These are phyloP conservation scores for Peucedramus taeniatus DNA, from an alignment of 2,113 vertebrate species.

Conservation along the genomic window DNA sequence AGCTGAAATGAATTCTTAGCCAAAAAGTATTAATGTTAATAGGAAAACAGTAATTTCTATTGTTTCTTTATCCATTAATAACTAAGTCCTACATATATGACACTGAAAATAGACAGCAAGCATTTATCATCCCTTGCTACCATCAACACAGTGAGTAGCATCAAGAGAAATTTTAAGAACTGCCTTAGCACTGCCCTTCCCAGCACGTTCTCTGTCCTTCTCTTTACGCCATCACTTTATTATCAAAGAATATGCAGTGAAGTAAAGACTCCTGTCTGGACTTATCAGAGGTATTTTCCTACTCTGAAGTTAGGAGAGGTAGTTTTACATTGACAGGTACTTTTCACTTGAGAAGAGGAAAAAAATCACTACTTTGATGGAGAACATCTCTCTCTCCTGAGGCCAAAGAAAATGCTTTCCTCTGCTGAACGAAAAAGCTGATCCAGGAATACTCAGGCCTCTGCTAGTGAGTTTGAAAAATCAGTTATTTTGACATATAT, in stretches of 20 bases:
- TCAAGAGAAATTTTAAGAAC: background rate
- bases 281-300: background rate
- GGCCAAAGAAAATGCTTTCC: background rate
- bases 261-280: background rate
- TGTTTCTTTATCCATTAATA: background rate
- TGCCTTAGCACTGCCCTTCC: background rate
- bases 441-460: background rate
- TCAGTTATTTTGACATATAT: background rate
- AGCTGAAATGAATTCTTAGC: background rate
- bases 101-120: background rate
- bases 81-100: background rate
- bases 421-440: background rate
- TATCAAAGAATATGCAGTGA: background rate
- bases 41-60: background rate
- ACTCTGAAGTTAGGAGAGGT: background rate
- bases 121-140: background rate
- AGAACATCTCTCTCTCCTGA: background rate
- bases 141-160: background rate
- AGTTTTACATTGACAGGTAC: background rate
- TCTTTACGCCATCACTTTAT: background rate
- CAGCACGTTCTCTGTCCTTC: background rate
- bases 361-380: background rate
- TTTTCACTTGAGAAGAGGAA: background rate
- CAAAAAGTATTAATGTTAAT: background rate
- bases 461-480: background rate